These are phyloP conservation scores for Electrona antarctica DNA, from an alignment of 2,113 vertebrate genomes.

Conservation along the genomic window DNA sequence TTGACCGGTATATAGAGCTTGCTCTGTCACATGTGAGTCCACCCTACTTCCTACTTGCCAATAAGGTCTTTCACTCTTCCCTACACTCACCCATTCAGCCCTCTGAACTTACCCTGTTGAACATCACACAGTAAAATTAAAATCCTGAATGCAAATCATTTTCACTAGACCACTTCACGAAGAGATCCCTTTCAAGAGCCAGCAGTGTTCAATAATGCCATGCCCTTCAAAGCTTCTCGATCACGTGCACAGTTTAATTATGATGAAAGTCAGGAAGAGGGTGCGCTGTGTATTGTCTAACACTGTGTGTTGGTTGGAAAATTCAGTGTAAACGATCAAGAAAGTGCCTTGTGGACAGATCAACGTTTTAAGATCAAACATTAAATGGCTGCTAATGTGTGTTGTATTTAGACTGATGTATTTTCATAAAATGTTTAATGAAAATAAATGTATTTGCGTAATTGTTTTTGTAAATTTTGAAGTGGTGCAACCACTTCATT, in stretches of 20 bases:
- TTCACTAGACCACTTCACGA: slow-evolving; percentile 61
- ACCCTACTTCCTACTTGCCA: slow-evolving; percentile 25
- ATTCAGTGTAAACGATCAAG: not conserved
- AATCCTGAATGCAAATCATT: slow-evolving; percentile 69
- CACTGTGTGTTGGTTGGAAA: slow-evolving; percentile 2
- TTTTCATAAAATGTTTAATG: too few relatives aligned
- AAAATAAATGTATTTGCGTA: too few relatives aligned
- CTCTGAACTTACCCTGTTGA: slow-evolving; percentile 60
- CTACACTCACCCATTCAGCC: not conserved
- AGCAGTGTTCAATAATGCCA: slow-evolving; percentile 47
- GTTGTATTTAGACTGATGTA: not conserved
- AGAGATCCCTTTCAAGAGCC: slow-evolving; percentile 56
- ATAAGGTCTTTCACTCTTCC: not conserved
- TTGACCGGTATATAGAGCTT: too few relatives aligned
- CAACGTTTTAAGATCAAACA: not conserved
- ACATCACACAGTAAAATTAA: slow-evolving; percentile 70
- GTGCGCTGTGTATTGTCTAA: not conserved
- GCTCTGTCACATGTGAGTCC: slow-evolving; percentile 34
- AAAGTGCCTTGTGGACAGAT: not conserved
- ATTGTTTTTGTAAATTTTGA: too few relatives aligned
- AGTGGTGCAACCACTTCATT: too few relatives aligned
- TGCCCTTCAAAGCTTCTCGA: slow-evolving; percentile 54
- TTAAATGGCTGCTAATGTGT: not conserved
- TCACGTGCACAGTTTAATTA: slow-evolving; percentile 57
- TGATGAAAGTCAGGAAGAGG: slow-evolving; percentile 58